Base-by-base conservation (phyloP, 2,113 vertebrate species). In the Halcyon senegalensis region DNA sequence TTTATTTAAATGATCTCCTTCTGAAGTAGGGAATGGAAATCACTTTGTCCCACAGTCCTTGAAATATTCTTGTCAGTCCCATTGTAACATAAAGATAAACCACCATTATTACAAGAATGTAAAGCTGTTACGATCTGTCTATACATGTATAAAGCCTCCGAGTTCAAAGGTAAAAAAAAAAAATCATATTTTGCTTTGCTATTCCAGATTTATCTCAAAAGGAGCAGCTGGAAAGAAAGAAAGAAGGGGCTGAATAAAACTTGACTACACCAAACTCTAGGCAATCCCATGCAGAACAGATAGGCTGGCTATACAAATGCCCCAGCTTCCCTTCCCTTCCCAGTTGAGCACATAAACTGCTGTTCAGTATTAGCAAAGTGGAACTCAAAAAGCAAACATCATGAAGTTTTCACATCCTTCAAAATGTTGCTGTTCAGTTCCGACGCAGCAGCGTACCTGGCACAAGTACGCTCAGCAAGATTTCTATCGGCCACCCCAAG, bases 131-230 rank as follows among this genome's bases (percentile, higher is more conserved):
- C 11, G 78, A 91, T 68, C 56, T 31, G 63, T 48, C 58, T 56
- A 21, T 25, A 73, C 17, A 11, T 1, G 5, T 16, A 73, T 11
- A 51, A 89, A 90, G 53, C 21, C 43, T 72, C 51, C 23, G 27
- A 4, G 10, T 46, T 64, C 37, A 39, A 60, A 95, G n/a, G 62
- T 43, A 70, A 67, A 86, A 84, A 53, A 70, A 67, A 86, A 50
- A 51, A 51, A 51, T 21, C 43, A 13, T 23, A 15, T 56, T 86
- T 70, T 90, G 43, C 53, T 91, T 72, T 79, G 10, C 44, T 60
- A 17, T 21, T 79, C 25, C 39, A 75, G 53, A 90, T 67, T 94
- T 94, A 94, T 94, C 92, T 95, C 62, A 64, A 95, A 93, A 35
- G 51, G 21, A 96, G 14, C 81, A 87, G 66, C 10, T 67, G 60